Conservation (phyloP, 2,888 invertebrate species). For the Parnassius apollo region DNA sequence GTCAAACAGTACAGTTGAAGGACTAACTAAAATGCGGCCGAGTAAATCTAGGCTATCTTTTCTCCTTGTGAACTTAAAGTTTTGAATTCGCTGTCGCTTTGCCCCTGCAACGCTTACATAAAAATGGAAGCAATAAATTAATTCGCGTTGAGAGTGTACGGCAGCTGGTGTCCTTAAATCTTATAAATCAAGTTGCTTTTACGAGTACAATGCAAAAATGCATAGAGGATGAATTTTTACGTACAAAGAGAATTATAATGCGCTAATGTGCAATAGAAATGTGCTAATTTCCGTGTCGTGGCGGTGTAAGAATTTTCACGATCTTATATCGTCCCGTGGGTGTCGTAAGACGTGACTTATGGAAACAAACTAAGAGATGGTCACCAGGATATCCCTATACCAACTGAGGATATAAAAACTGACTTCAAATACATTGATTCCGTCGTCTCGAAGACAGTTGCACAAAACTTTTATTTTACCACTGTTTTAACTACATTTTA, state of each 20-base stretch:
- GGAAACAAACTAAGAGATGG: too few relatives aligned
- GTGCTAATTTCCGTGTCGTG: too few relatives aligned
- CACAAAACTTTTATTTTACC: too few relatives aligned
- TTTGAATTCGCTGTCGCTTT: slow-evolving; percentile 21
- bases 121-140: slow-evolving; percentile 24
- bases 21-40: slow-evolving; percentile 22
- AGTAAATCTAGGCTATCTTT: slow-evolving; percentile 22
- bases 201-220: slow-evolving; percentile 6
- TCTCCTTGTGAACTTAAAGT: slow-evolving; percentile 21
- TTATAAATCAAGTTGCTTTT: slow-evolving; percentile 15
- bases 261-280: neutral
- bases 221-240: neutral
- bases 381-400: too few relatives aligned
- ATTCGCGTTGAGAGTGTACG: slow-evolving; percentile 10
- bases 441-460: too few relatives aligned
- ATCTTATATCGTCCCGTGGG: too few relatives aligned
- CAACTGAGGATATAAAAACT: too few relatives aligned
- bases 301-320: too few relatives aligned
- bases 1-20: slow-evolving; percentile 3
- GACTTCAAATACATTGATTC: too few relatives aligned
- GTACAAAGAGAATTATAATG: neutral
- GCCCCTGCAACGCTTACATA: slow-evolving; percentile 20
- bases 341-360: too few relatives aligned
- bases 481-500: too few relatives aligned
- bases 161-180: slow-evolving; percentile 3